Evolutionary conservation across 2,113 vertebrate species (phyloP), one percentile per base, ranked within the genome.

Genomic region (Lampris incognitus): DNA sequence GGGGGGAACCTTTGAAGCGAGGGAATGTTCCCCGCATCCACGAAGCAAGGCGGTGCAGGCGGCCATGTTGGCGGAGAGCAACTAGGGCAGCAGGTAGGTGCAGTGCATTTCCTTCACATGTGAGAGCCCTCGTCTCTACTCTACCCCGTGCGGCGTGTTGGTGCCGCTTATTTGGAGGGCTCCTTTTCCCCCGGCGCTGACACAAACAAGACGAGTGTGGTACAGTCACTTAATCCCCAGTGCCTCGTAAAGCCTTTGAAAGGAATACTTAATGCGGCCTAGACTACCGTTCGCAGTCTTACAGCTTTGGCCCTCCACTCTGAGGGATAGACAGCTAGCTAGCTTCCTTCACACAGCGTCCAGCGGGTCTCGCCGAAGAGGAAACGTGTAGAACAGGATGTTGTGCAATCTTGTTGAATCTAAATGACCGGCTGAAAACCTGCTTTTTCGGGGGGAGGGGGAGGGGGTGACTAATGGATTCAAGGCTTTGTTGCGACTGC

Each of bases 1-100:
- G 68, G 38, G 38, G 81, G 80, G 83, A 91, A 91, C 88, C 85
- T 94, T 93, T 92, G 91, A 93, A 91, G 92, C 82, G 71, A 77
- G 89, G 84, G 83, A 88, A 87, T 89, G 83, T 90, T 89, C 84
- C 71, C 79, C 80, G 83, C 84, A 78, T 80, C 85, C 52, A 72
- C 82, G 85, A 91, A 83, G 86, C 81, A 78, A 24, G 78, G 74
- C 78, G 3, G 81, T 74, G 69, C 74, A 82, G 86, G 74, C 89
- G 68, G 92, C 90, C 92, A 93, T 92, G 86, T 93, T 92, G 85
- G 80, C 37, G 72, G 74, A 84, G 87, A 83, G 82, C 79, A 90
- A 91, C 77, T 75, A 76, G 85, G 81, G 77, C 87, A 88, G 24
- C 24, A 24, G 24, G 24, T 24, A 24, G 86, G 88, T 88, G 85